Percentiles rank a stretch among this genome's conserved stretches.
Evolutionary conservation across 2,888 invertebrate species (phyloP).

Genomic region (Cataglyphis rosenhaueri): DNA sequence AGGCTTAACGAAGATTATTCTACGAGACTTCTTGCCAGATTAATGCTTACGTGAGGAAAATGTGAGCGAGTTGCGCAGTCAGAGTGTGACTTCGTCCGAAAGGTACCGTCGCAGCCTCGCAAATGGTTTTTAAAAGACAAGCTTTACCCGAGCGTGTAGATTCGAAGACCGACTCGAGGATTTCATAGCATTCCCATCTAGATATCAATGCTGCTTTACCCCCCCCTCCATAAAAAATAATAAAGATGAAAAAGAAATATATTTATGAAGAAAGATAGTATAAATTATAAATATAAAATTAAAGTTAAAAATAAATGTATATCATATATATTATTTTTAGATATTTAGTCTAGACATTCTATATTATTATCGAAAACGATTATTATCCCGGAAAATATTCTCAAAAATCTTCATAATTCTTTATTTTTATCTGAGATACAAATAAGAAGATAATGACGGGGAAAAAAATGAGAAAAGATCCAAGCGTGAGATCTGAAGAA

Average conservation of each 20-base stretch:
- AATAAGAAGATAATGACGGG: neutral
- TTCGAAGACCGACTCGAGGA: conserved; percentile 78
- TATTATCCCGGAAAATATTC: conserved; percentile 13
- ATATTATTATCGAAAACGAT: neutral
- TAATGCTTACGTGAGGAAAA: conserved; percentile 88
- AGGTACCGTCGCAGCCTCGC: conserved; percentile 91
- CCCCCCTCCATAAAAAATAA: conserved; percentile 15
- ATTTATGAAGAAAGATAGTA: neutral
- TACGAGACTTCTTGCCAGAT: conserved; percentile 37
- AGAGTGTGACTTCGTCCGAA: conserved; percentile 90
- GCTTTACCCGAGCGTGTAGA: conserved; percentile 85
- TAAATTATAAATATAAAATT: conserved; percentile 1
- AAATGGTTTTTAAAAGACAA: conserved; percentile 92
- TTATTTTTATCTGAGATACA: neutral
- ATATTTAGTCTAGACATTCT: neutral
- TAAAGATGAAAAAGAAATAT: neutral
- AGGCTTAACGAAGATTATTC: conserved; percentile 37
- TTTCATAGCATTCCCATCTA: conserved; percentile 83
- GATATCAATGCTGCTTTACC: conserved; percentile 52
- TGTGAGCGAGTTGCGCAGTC: conserved; percentile 91
- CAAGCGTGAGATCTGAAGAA: conserved; percentile 8
- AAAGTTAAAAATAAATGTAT: neutral
- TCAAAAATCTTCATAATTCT: conserved; percentile 25
- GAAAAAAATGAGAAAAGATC: conserved; percentile 2
- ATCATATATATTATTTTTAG: neutral